Evolutionary conservation across 2,113 vertebrate species (phyloP).

Genomic region (Halichoeres trimaculatus): DNA sequence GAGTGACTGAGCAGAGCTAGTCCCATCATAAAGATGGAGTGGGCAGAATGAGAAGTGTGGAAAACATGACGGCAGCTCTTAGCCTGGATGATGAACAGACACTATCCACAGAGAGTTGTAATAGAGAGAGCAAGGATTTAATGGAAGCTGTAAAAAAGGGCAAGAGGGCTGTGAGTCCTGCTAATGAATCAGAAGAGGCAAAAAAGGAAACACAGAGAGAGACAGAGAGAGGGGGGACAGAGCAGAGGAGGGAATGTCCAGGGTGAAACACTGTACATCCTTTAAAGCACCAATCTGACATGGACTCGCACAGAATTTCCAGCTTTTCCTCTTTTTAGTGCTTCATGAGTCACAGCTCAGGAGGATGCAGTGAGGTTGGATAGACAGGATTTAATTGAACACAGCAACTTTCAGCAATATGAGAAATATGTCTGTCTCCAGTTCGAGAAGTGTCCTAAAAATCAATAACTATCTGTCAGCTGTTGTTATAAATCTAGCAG

Average conservation of each 20-base stretch:
- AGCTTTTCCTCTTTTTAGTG: background rate
- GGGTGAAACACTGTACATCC: background rate
- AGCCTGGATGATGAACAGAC: slow-evolving; percentile 63
- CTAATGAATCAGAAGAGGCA: slow-evolving; percentile 66
- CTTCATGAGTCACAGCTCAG: background rate
- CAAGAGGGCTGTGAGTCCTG: slow-evolving; percentile 43
- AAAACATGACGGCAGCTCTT: slow-evolving; percentile 33
- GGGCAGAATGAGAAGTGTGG: slow-evolving; percentile 53
- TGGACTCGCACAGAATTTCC: background rate
- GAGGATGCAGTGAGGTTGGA: background rate
- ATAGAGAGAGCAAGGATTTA: slow-evolving; percentile 67
- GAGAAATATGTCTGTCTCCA: background rate
- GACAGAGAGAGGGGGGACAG: background rate
- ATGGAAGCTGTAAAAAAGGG: slow-evolving; percentile 70
- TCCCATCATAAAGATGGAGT: slow-evolving; percentile 27
- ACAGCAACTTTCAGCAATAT: background rate
- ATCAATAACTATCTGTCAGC: background rate
- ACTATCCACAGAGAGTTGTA: slow-evolving; percentile 43
- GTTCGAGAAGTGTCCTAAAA: background rate
- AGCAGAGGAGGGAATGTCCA: background rate
- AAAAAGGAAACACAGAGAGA: background rate
- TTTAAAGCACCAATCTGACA: background rate
- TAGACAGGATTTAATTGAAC: background rate
- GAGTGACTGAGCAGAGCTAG: background rate
- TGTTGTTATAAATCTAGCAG: background rate